A percentile compares a stretch with the other conserved stretches of the same genome.
Evolutionary conservation across 2,888 invertebrate species (phyloP).

Genomic region (Chesias legatella): DNA sequence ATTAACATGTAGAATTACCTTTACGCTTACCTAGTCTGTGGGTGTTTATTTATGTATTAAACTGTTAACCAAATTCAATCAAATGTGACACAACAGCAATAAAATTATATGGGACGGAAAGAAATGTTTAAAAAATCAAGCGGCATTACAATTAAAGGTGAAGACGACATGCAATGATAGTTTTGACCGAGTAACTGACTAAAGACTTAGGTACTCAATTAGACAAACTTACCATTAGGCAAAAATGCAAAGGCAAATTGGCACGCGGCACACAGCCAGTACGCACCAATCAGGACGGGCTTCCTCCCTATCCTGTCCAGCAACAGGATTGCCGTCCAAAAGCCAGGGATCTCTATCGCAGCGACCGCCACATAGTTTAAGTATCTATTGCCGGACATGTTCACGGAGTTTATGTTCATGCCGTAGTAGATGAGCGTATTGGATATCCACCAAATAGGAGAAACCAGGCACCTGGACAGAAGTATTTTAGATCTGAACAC

Average conservation of each 20-base stretch:
- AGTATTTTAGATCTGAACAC: constrained; percentile 54
- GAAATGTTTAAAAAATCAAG: too few relatives aligned
- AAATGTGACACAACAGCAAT: too few relatives aligned
- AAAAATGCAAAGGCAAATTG: constrained; percentile 82
- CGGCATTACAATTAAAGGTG: too few relatives aligned
- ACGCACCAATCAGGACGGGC: constrained; percentile 81
- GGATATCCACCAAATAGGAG: constrained; percentile 84
- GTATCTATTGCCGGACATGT: constrained; percentile 83
- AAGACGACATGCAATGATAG: too few relatives aligned
- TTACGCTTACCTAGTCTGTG: too few relatives aligned
- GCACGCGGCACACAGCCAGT: constrained; percentile 82
- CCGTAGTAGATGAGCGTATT: constrained; percentile 87
- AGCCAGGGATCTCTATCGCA: constrained; percentile 86
- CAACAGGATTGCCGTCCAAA: constrained; percentile 82
- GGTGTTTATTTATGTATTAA: too few relatives aligned
- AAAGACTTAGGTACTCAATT: neutral
- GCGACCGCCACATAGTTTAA: constrained; percentile 84
- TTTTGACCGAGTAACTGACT: too few relatives aligned
- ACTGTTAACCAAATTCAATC: too few relatives aligned
- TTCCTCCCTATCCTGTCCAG: constrained; percentile 83
- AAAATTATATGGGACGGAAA: too few relatives aligned
- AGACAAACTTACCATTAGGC: constrained; percentile 64
- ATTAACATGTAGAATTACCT: too few relatives aligned
- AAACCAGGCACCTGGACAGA: constrained; percentile 52
- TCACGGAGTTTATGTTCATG: constrained; percentile 84